Conservation (phyloP, 2,888 invertebrate species). For the Lepeophtheirus nordmannii region DNA sequence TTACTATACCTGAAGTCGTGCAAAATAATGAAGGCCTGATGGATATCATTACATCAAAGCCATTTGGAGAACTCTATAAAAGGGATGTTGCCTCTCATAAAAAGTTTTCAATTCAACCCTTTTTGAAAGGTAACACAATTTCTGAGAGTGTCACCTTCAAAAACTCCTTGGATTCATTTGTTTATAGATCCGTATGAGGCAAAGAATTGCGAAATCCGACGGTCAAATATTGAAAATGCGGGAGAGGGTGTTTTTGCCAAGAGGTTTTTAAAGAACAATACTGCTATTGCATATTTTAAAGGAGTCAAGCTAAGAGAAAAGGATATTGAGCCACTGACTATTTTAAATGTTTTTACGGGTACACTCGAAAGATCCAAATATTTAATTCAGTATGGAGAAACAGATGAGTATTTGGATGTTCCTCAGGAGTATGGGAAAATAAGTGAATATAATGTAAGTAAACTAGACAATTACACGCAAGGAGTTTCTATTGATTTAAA, state of each 20-base stretch:
- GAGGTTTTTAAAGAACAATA: not conserved
- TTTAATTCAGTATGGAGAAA: not conserved
- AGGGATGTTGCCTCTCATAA: not conserved
- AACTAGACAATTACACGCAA: not conserved
- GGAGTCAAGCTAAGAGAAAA: not conserved
- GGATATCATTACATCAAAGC: slow-evolving; percentile 4
- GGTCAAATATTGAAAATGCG: not conserved
- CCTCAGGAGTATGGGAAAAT: not conserved
- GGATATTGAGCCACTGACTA: not conserved
- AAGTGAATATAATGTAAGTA: not conserved
- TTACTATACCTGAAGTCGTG: not conserved
- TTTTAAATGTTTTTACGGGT: not conserved
- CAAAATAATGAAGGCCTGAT: not conserved
- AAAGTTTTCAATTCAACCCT: slow-evolving; percentile 4
- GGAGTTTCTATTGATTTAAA: not conserved
- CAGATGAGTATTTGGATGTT: not conserved
- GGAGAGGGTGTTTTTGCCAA: not conserved
- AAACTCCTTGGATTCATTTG: not conserved
- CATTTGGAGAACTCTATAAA: slow-evolving; percentile 9
- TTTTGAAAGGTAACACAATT: not conserved
- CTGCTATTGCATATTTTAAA: not conserved
- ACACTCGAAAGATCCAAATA: not conserved
- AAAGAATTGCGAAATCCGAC: not conserved
- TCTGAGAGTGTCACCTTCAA: no score
- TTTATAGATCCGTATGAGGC: slow-evolving; percentile 3